These are phyloP conservation scores for Eciton burchellii DNA, from an alignment of 1,140 invertebrate genomes.

Conservation along the genomic window DNA sequence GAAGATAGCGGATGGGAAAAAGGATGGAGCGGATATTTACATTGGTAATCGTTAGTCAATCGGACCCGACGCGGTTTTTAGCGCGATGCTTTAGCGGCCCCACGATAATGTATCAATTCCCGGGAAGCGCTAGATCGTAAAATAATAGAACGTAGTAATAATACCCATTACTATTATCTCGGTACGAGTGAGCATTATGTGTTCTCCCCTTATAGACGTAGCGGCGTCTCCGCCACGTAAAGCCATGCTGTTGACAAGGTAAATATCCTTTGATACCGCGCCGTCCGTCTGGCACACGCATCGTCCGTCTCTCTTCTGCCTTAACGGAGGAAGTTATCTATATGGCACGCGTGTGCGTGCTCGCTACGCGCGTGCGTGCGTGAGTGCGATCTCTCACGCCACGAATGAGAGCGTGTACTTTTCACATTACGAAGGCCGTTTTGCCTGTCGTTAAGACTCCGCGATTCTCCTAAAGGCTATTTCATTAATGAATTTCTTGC, in stretches of 20 bases:
- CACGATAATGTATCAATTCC: conserved; percentile 77
- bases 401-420: conserved; percentile 59
- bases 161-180: conserved; percentile 79
- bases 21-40: conserved; percentile 28
- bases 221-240: conserved; percentile 72
- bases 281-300: conserved; percentile 80
- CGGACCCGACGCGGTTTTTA: neutral
- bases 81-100: neutral
- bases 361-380: conserved; percentile 27
- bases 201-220: conserved; percentile 70
- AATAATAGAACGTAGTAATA: conserved; percentile 80
- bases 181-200: conserved; percentile 65
- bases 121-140: conserved; percentile 75
- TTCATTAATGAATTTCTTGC: conserved; percentile 53
- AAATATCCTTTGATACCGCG: conserved; percentile 81
- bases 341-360: conserved; percentile 46
- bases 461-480: conserved; percentile 52
- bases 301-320: conserved; percentile 71
- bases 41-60: conserved; percentile 39
- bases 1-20: conserved; percentile 30
- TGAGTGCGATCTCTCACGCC: conserved; percentile 45
- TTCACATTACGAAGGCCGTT: conserved; percentile 55
- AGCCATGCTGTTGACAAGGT: conserved; percentile 79
- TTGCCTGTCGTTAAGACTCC: conserved; percentile 35
- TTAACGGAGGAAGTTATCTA: conserved; percentile 60